Base-by-base conservation (phyloP, 2,797 vertebrate genomes). In the Yasuhikotakia modesta region DNA sequence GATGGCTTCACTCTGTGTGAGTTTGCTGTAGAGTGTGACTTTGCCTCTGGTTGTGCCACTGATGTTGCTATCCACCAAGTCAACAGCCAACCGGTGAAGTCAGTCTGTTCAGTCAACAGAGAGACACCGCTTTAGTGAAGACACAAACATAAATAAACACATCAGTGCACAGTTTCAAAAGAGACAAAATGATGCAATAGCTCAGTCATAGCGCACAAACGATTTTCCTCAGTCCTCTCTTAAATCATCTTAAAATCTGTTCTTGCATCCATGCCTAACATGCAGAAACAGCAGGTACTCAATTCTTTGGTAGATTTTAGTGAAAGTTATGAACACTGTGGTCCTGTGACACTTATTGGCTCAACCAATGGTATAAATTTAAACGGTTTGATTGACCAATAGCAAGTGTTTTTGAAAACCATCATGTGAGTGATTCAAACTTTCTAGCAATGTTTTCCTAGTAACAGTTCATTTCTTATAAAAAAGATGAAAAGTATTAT, bases 1-100 rank as follows among this genome's bases (percentile, higher is more conserved):
- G 92, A 94, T 93, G 93, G 92, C 90, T 91, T 86, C 82, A 89
- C 91, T 93, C 91, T 87, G 91, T 92, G 90, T 90, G 90, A 90
- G 87, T 90, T 88, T 91, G 85, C 86, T 58, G 70, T 73, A 89
- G n/a, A n/a, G 89, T 84, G 84, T 61, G 83, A 83, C 90, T 91
- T 88, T 84, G 87, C 88, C 89, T 91, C 87, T 87, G 87, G 83
- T 89, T 87, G 88, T 87, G 82, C 81, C 85, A 82, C 84, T 83
- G 85, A 86, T 88, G 86, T 79, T 83, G 68, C 75, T 58, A 79
- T 86, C 82, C 74, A 84, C 74, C 82, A 76, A 85, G 82, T 85
- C 83, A 79, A 80, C 80, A 85, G 80, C 86, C 82, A 82, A 81
- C 69, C 80, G 58, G 76, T 84, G 73, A 85, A 83, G 81, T 78